These are phyloP conservation scores for Trichechus manatus DNA, from an alignment of 2,113 vertebrate genomes.

Conservation along the genomic window DNA sequence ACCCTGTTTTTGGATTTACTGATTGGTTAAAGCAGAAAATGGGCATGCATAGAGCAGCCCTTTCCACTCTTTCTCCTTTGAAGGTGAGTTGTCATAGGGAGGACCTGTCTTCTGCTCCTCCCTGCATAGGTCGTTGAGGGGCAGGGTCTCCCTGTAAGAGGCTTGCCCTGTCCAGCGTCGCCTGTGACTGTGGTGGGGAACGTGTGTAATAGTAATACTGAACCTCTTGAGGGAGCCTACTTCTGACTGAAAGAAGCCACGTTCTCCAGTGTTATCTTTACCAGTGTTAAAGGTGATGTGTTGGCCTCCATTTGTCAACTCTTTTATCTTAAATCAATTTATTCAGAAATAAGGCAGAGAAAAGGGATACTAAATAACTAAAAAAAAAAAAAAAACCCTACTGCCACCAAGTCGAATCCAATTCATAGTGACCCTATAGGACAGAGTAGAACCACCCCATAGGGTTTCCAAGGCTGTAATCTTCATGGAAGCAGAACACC, in stretches of 20 bases:
- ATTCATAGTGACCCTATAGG: too few relatives aligned
- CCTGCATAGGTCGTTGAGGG: accelerated
- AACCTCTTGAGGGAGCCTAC: neutral
- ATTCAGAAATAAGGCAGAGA: slow-evolving; percentile 3
- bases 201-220: neutral
- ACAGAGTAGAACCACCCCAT: too few relatives aligned
- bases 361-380: neutral
- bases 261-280: neutral
- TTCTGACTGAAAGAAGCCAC: neutral
- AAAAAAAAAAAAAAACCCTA: too few relatives aligned
- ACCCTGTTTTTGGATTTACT: neutral
- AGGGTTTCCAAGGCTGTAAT: too few relatives aligned
- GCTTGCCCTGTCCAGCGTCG: accelerated
- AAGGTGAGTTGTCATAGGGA: neutral
- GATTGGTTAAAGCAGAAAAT: neutral
- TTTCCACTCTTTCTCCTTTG: neutral
- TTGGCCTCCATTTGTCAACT: neutral
- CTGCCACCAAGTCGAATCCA: too few relatives aligned
- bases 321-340: neutral
- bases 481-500: too few relatives aligned
- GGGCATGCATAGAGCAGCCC: neutral
- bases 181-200: neutral
- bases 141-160: accelerated
- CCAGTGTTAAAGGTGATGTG: neutral
- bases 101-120: neutral